Percentiles rank a stretch among this genome's conserved stretches.
These are phyloP conservation scores for Armadillidium nasatum DNA, from an alignment of 1,140 invertebrate species.

Conservation along the genomic window DNA sequence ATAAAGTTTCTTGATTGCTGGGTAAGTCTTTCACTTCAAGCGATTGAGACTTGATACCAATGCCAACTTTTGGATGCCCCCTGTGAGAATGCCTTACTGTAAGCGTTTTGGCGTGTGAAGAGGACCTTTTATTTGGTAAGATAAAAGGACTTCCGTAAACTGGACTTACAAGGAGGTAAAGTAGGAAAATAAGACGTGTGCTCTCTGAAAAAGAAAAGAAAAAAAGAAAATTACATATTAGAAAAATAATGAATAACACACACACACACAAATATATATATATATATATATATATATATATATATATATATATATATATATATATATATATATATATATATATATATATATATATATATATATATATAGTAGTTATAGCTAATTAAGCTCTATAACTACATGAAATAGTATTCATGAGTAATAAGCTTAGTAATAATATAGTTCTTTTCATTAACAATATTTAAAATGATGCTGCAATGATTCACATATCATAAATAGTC, in stretches of 20 bases:
- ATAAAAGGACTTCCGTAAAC: not conserved
- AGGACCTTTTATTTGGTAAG: not conserved
- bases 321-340: no score
- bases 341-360: no score
- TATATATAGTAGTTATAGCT: no score
- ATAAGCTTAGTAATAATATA: no score
- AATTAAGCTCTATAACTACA: no score
- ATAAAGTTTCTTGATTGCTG: not conserved
- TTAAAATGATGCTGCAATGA: no score
- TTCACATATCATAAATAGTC: no score
- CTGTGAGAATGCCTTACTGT: not conserved
- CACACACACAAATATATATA: no score
- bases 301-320: no score
- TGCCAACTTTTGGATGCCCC: not conserved
- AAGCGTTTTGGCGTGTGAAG: not conserved
- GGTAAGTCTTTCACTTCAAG: not conserved
- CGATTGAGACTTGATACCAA: not conserved
- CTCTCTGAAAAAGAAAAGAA: not conserved
- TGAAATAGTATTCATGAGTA: no score
- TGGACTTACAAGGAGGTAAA: not conserved
- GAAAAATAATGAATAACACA: not conserved
- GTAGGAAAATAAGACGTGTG: not conserved
- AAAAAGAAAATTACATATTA: not conserved
- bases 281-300: no score
- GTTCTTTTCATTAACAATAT: no score